Evolutionary conservation across 1,140 invertebrate species (phyloP).

Genomic region (Globodera ellingtonae): DNA sequence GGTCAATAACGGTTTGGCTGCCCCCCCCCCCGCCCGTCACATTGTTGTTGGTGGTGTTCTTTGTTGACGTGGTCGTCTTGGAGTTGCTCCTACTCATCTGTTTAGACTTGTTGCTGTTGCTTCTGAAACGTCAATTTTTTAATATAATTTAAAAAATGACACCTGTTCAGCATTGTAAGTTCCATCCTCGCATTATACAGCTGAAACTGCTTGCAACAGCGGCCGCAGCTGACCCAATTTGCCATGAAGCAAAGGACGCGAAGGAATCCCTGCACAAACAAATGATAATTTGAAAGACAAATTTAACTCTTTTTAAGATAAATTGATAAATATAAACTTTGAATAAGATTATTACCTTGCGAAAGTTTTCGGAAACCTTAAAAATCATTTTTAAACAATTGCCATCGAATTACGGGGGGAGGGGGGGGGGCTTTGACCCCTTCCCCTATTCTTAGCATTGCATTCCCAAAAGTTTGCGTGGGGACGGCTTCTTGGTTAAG

Average conservation of each 20-base stretch:
- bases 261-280: conserved; percentile 38
- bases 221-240: conserved; percentile 39
- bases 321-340: too few relatives aligned
- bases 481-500: background rate
- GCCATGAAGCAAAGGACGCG: conserved; percentile 35
- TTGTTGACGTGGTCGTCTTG: conserved; percentile 15
- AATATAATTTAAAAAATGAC: too few relatives aligned
- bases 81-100: conserved; percentile 31
- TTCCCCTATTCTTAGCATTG: too few relatives aligned
- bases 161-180: conserved; percentile 36
- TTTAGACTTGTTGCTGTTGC: conserved; percentile 36
- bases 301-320: too few relatives aligned
- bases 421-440: too few relatives aligned
- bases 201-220: conserved; percentile 32
- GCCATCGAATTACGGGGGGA: too few relatives aligned
- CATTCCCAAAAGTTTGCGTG: too few relatives aligned
- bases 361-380: conserved; percentile 57
- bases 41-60: conserved; percentile 19
- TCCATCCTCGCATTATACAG: conserved; percentile 44
- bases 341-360: conserved; percentile 33
- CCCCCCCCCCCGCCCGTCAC: background rate
- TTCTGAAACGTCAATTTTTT: background rate
- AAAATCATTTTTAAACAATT: too few relatives aligned
- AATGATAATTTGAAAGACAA: too few relatives aligned
- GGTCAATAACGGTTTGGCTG: too few relatives aligned